These are phyloP conservation scores for Aquatica leii DNA, from an alignment of 2,888 invertebrate species.

Conservation along the genomic window DNA sequence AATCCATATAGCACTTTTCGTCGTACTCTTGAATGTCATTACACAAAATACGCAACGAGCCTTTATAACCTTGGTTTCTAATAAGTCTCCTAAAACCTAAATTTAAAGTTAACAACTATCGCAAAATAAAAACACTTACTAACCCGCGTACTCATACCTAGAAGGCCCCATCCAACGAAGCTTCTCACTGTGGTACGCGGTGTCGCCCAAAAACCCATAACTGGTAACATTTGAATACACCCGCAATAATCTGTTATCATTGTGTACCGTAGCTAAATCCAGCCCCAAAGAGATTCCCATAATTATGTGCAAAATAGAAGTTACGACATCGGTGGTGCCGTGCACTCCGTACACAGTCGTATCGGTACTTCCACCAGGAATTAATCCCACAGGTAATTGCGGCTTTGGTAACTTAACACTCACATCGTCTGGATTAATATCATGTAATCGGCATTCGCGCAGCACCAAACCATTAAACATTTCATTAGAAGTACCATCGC, in stretches of 20 bases:
- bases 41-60: slow-evolving; percentile 67
- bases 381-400: slow-evolving; percentile 67
- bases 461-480: slow-evolving; percentile 76
- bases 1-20: slow-evolving; percentile 63
- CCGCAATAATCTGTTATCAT: slow-evolving; percentile 66
- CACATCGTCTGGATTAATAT: slow-evolving; percentile 65
- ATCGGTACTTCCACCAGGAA: slow-evolving; percentile 73
- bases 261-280: slow-evolving; percentile 78
- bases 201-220: slow-evolving; percentile 88
- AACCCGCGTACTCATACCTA: slow-evolving; percentile 81
- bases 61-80: slow-evolving; percentile 69
- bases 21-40: slow-evolving; percentile 60
- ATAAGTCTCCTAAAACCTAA: slow-evolving; percentile 70
- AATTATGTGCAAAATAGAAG: slow-evolving; percentile 82
- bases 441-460: slow-evolving; percentile 64
- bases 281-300: slow-evolving; percentile 77
- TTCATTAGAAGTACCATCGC: slow-evolving; percentile 88
- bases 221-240: slow-evolving; percentile 82
- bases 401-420: slow-evolving; percentile 63
- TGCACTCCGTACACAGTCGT: slow-evolving; percentile 81
- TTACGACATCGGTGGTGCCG: slow-evolving; percentile 80
- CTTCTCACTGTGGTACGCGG: slow-evolving; percentile 79
- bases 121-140: too few species aligned
- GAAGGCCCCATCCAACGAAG: slow-evolving; percentile 87
- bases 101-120: slow-evolving; percentile 32